Evolutionary conservation across 2,797 vertebrate species (phyloP), one percentile per base, ranked within the genome.

Genomic region (Tamandua tetradactyla): DNA sequence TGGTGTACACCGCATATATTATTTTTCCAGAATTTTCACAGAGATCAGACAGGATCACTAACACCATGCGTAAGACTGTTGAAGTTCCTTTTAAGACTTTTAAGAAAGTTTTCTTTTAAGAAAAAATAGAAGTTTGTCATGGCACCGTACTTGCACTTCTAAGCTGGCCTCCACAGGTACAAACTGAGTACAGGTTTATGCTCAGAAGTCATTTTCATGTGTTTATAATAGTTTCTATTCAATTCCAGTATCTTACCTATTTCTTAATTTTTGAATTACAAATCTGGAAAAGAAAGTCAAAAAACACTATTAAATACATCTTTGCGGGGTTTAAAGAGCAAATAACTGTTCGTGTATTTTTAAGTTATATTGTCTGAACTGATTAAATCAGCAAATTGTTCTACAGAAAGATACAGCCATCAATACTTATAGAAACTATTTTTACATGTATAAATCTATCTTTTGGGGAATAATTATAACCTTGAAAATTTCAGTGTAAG

Each of bases 261-360:
- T 85, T 14, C 23, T 89, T 79, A 61, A 2, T 80, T 90, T 90
- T 52, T 87, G 52, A 84, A 87, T 74, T 57, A 44, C 22, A 71
- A 80, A 42, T 78, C 32, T 85, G 20, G 57, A 89, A 91, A 91
- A 72, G 55, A 68, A 88, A 81, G 59, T 22, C n/a, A 42, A 86
- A 76, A 93, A 66, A 64, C 32, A 62, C 4, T 20, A 83, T 88
- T 79, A 74, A 83, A 69, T 2, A 14, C 57, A 79, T 61, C 40
- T 69, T 79, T 64, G 37, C 23, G 71, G 15, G 3, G 64, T 59
- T 92, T 47, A 86, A 78, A 89, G 35, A 75, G 13, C 1, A 61
- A 78, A 55, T 79, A 76, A 62, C 5, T 62, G 23, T 18, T 72
- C 76, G 37, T 52, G 27, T 66, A 1, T 72, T 72, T 72, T 78